Base-by-base conservation (phyloP, 2,888 invertebrate genomes). In the Andrena bicolor region DNA sequence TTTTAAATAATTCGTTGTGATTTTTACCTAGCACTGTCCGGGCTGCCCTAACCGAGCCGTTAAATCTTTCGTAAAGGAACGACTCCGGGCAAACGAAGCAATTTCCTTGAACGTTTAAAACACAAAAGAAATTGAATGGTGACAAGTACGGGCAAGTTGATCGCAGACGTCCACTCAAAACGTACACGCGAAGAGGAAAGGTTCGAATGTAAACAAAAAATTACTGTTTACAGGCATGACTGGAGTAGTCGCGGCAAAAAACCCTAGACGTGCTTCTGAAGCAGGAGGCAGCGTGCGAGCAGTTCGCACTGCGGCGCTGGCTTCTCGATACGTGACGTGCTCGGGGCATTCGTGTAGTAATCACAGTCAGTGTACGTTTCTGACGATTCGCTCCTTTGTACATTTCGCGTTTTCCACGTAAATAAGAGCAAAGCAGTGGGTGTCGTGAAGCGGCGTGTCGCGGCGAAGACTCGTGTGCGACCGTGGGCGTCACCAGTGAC, bases 351-450 rank as follows among this genome's bases (percentile, higher is more conserved):
- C 87, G 88, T 84, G 84, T 87, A 90, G 90, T 90, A 90, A 92
- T 89, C 92, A 90, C 88, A 88, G 90, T 90, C 89, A 70, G 89
- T 87, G 86, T 88, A 88, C 85, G 87, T 89, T 89, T 90, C 89
- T 85, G 86, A 86, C 86, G 87, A 88, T 74, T 89, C 78, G 89
- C 69, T 86, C 82, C 84, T 80, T 87, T 85, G 82, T 82, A 82
- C 69, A 79, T 84, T 82, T 81, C 83, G 71, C 70, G 79, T 86
- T 80, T 70, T 53, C 84, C 72, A 68, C 79, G 76, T 82, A 85
- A 84, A 78, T 83, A 76, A 69, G 63, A 72, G 64, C 63, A 64
- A 80, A 75, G 63, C 65, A 72, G 61, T 56, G 76, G 75, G 68
- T 63, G 77, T 81, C 71, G 77, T 16, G 74, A 58, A 69, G 70